Conservation (phyloP, 1,140 invertebrate genomes). For the Rhyzopertha dominica region DNA sequence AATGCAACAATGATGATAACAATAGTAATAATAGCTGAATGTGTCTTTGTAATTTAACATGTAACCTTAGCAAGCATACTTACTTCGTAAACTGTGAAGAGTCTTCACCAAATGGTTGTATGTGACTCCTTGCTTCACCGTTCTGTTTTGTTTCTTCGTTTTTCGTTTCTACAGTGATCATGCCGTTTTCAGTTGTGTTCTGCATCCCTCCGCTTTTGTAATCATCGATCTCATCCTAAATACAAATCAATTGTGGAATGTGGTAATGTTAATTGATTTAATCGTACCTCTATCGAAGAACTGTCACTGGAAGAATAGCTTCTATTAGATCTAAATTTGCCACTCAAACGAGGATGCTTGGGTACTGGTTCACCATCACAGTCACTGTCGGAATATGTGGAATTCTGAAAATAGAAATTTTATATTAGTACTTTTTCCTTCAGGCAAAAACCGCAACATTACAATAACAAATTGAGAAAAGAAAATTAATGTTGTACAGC, state of each 20-base stretch:
- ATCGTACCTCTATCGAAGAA: conserved; percentile 5
- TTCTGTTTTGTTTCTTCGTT: no score
- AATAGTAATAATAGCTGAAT: background rate
- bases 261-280: conserved; percentile 6
- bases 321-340: conserved; percentile 18
- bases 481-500: no score
- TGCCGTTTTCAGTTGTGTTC: no score
- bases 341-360: conserved; percentile 55
- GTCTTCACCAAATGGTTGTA: conserved; percentile 20
- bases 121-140: no score
- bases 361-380: conserved; percentile 60
- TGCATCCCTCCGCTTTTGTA: no score
- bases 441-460: no score
- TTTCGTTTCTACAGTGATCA: no score
- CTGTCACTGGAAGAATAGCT: conserved; percentile 1
- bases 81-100: conserved; percentile 31
- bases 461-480: no score
- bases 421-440: no score
- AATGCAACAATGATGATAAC: conserved; percentile 8
- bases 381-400: conserved; percentile 40
- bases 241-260: conserved; percentile 3
- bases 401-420: conserved; percentile 33
- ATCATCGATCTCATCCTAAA: conserved; percentile 1
- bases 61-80: background rate
- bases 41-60: no score